These are phyloP conservation scores for Emydocephalus ijimae DNA, from an alignment of 2,113 vertebrate species.

Conservation along the genomic window DNA sequence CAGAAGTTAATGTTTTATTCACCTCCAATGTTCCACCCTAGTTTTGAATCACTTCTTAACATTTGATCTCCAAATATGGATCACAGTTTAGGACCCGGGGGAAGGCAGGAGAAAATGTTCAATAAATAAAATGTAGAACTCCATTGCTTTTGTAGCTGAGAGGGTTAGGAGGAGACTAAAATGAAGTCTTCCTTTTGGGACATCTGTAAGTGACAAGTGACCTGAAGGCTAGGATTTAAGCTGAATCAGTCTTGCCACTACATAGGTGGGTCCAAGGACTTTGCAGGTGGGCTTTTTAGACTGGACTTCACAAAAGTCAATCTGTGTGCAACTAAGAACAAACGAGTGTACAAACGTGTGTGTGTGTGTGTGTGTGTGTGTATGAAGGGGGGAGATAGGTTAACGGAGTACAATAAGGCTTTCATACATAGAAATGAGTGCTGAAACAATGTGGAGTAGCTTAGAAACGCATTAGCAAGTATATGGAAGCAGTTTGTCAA, in stretches of 20 bases:
- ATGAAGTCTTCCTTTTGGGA: conserved; percentile 31
- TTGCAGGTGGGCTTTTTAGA: conserved; percentile 60
- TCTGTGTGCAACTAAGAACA: conserved; percentile 26
- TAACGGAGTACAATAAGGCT: conserved; percentile 58
- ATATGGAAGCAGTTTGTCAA: conserved; percentile 44
- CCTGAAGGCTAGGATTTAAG: conserved; percentile 15
- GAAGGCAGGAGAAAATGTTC: not conserved
- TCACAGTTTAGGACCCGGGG: conserved; percentile 40
- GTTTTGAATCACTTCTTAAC: conserved; percentile 50
- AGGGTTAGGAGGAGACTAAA: conserved; percentile 58
- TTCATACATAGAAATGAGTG: conserved; percentile 39
- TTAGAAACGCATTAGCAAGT: conserved; percentile 18
- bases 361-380: no score
- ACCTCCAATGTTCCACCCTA: conserved; percentile 42
- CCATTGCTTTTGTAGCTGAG: conserved; percentile 49
- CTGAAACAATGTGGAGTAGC: conserved; percentile 41
- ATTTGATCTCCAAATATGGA: conserved; percentile 53
- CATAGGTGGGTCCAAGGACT: conserved; percentile 49
- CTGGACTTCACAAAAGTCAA: conserved; percentile 55
- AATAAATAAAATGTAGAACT: conserved; percentile 57
- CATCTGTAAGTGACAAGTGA: conserved; percentile 38
- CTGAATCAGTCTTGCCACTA: conserved; percentile 47
- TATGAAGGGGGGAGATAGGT: conserved; percentile 29
- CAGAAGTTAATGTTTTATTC: conserved; percentile 42
- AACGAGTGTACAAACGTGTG: not conserved